phyloP scores from a whole-genome alignment of 2,113 vertebrate species.

The pig (Sus scrofa) region DNA sequence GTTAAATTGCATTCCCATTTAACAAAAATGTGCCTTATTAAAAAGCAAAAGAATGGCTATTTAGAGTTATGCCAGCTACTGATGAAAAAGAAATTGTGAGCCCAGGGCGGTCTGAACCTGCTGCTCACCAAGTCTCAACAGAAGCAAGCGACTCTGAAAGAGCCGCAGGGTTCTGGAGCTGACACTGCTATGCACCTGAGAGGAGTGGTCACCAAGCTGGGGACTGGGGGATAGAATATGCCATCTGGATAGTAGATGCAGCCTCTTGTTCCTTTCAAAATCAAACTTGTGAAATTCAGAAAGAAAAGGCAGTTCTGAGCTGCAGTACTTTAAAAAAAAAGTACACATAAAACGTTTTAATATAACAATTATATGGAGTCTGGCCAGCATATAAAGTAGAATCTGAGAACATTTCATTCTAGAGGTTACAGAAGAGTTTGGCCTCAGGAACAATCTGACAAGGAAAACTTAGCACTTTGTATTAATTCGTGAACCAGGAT shows the following conservation, averaged over 20 bases:
- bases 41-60: conserved; percentile 66
- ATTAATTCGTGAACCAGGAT: conserved; percentile 4
- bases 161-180: not conserved
- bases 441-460: not conserved
- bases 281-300: conserved; percentile 15
- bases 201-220: not conserved
- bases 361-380: not conserved
- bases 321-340: not conserved
- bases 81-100: conserved; percentile 58
- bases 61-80: conserved; percentile 56
- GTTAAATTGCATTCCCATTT: conserved; percentile 51
- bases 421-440: conserved; percentile 41
- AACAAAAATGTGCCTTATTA: conserved; percentile 62
- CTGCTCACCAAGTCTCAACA: not conserved
- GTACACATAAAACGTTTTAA: not conserved
- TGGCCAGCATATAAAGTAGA: not conserved
- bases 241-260: not conserved
- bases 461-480: conserved; percentile 19
- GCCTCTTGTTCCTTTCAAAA: not conserved
- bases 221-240: not conserved
- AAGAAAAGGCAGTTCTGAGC: not conserved
- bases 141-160: not conserved
- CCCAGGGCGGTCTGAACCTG: not conserved
- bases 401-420: not conserved
- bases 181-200: not conserved